Base-by-base conservation (phyloP, 2,113 vertebrate species). In the Sebastes schlegelii region DNA sequence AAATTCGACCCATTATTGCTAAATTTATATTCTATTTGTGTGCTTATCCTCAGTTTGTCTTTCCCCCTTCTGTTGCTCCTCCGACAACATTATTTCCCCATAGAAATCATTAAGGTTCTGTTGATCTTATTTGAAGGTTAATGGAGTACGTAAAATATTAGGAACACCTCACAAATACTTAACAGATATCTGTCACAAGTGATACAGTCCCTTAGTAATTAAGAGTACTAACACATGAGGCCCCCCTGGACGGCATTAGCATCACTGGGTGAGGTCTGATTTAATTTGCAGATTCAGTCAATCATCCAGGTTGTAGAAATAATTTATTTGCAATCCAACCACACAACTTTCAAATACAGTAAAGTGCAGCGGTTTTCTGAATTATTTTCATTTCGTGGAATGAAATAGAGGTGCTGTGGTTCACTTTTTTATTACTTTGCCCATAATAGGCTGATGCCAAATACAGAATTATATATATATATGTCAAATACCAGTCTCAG, bases 101-200 rank as follows among this genome's bases (percentile, higher is more conserved):
- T 1, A 46, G 63, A 87, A 81, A 77, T 72, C 45, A 52, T 74
- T 19, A 42, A 74, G 40, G 13, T 42, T 86, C 34, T 54, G 77
- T 79, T 85, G 54, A 84, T 71, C 48, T 57, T 64, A 71, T 77
- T 86, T 64, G 74, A 85, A 85, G 80, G 73, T 73, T 80, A 83
- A 74, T 77, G 51, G 45, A 86, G 49, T 69, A 68, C 76, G 10
- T 86, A 21, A 74, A 76, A 79, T 65, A 80, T 74, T 74, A 74
- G 4, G 34, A 84, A 61, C 61, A 78, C 57, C 60, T 83, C 48
- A 64, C 8, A 69, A 26, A 82, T 58, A 66, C 52, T 75, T 75
- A 74, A 63, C 23, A 69, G 42, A 65, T 58, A 64, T 63, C 43
- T 77, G 79, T 81, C 68, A 74, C 34, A 77, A 79, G 8, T 61